Conservation (phyloP, 1,140 invertebrate genomes). For the Trichoplusia ni region DNA sequence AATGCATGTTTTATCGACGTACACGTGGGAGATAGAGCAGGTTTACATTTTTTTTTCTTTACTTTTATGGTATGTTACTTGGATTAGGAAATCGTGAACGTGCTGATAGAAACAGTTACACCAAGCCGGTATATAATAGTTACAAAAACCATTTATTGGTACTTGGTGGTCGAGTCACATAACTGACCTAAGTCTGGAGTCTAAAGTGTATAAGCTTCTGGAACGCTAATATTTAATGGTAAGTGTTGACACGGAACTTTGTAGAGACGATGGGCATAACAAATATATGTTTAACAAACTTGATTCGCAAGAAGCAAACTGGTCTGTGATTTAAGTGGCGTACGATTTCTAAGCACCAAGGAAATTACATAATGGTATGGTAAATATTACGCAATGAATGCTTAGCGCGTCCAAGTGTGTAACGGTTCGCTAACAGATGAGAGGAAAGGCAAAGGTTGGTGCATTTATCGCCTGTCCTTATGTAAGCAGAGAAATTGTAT, state of each 20-base stretch:
- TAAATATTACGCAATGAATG: constrained; percentile 19
- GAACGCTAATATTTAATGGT: too few species aligned
- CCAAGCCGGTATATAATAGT: not conserved
- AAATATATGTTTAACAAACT: too few species aligned
- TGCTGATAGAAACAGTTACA: constrained; percentile 6
- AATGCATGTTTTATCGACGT: constrained; percentile 25
- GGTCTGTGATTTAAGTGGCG: not conserved
- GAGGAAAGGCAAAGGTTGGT: not conserved
- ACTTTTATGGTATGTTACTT: not conserved
- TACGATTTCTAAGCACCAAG: not conserved
- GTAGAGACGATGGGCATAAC: too few species aligned
- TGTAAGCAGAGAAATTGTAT: too few species aligned
- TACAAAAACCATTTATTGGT: too few species aligned
- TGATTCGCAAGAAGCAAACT: not conserved
- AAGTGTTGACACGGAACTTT: too few species aligned
- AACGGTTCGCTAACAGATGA: constrained; percentile 15
- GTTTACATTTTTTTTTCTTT: constrained; percentile 17
- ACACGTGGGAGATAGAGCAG: constrained; percentile 29
- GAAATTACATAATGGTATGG: constrained; percentile 19
- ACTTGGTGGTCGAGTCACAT: too few species aligned
- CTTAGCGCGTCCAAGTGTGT: not conserved
- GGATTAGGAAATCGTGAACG: constrained; percentile 17
- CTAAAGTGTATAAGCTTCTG: too few species aligned
- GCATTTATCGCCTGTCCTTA: too few species aligned
- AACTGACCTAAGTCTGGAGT: too few species aligned